These are phyloP conservation scores for Drosophila equinoxialis DNA, from an alignment of 1,140 invertebrate species.

Conservation along the genomic window DNA sequence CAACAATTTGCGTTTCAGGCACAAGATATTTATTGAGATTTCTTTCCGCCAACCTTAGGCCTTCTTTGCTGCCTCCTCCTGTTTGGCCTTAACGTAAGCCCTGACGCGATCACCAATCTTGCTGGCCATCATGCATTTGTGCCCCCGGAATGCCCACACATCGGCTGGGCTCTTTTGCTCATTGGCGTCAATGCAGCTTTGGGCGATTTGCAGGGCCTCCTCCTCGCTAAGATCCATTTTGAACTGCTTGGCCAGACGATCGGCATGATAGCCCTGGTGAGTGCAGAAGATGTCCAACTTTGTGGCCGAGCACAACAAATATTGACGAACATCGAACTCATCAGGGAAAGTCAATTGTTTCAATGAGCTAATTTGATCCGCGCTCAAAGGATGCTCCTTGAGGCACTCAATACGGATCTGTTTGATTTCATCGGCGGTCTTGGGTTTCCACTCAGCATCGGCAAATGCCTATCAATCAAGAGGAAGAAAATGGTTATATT, in stretches of 20 bases:
- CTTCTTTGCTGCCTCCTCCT: constrained; percentile 47
- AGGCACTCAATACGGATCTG: constrained; percentile 67
- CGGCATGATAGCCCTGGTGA: constrained; percentile 72
- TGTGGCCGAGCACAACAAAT: constrained; percentile 63
- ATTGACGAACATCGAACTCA: constrained; percentile 69
- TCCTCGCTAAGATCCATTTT: constrained; percentile 74
- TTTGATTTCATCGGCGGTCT: constrained; percentile 63
- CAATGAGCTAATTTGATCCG: constrained; percentile 58
- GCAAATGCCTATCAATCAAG: constrained; percentile 46
- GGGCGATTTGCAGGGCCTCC: constrained; percentile 65
- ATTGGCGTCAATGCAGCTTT: constrained; percentile 70
- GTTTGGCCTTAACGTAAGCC: constrained; percentile 57
- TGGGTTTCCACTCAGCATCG: constrained; percentile 66
- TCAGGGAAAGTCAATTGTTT: constrained; percentile 70
- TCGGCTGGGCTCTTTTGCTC: constrained; percentile 55
- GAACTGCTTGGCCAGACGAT: constrained; percentile 79
- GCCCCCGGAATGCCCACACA: constrained; percentile 73
- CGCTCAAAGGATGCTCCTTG: constrained; percentile 51
- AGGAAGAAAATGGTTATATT: neutral
- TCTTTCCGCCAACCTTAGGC: constrained; percentile 6
- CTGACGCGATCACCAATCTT: constrained; percentile 72
- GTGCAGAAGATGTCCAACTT: constrained; percentile 76
- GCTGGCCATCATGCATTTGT: constrained; percentile 76
- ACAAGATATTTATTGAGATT: constrained; percentile 42
- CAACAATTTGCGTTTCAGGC: constrained; percentile 54